Conservation (phyloP, 2,113 vertebrate species). For the Hippocampus mohnikei region DNA sequence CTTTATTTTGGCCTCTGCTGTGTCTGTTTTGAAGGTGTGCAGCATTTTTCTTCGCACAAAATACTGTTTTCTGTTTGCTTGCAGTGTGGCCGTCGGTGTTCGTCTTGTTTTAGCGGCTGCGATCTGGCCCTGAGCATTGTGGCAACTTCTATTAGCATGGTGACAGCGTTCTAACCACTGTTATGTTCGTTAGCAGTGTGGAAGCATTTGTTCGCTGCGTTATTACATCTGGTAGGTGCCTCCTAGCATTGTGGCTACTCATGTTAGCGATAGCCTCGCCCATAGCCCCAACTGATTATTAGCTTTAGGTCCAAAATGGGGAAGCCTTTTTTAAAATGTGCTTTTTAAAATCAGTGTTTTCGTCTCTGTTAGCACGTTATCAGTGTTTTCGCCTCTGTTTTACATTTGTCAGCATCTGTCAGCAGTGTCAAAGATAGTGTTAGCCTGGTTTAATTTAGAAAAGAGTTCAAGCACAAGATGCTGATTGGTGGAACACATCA, state of each 20-base stretch:
- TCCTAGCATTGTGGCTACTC: not conserved
- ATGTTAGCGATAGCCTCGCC: not conserved
- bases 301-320: no score
- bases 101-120: not conserved
- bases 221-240: not conserved
- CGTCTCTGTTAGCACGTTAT: no score
- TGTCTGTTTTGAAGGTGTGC: not conserved
- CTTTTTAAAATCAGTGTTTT: no score
- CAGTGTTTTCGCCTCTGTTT: no score
- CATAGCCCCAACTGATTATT: not conserved
- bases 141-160: not conserved
- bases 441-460: no score
- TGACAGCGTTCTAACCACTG: not conserved
- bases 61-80: no score
- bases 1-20: not conserved
- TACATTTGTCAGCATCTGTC: no score
- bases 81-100: not conserved
- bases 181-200: not conserved
- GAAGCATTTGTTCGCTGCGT: not conserved
- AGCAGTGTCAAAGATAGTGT: no score
- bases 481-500: no score
- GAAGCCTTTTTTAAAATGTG: no score
- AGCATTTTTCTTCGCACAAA: no score
- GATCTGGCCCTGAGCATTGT: not conserved
- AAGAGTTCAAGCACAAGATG: no score